These are phyloP conservation scores for Cyaniris semiargus DNA, from an alignment of 2,888 invertebrate genomes.

Conservation along the genomic window DNA sequence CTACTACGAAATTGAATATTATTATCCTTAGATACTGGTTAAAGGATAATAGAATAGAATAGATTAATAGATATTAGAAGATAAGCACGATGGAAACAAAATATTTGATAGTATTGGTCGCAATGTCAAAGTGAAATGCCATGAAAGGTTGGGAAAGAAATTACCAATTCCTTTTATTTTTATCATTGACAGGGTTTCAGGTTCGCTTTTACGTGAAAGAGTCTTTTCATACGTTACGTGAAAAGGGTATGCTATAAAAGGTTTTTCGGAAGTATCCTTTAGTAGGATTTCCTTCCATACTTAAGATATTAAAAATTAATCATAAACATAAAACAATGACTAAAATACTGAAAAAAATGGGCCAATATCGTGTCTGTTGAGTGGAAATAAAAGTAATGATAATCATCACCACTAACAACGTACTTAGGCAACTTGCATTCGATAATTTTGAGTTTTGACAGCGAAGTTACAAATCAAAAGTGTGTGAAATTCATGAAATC, in stretches of 20 bases:
- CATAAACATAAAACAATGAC: neutral
- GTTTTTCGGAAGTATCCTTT: neutral
- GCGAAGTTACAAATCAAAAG: too few relatives aligned
- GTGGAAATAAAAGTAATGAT: neutral
- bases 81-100: too few relatives aligned
- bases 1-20: too few relatives aligned
- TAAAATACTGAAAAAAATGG: neutral
- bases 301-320: neutral
- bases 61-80: too few relatives aligned
- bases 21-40: too few relatives aligned
- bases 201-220: slow-evolving; percentile 8
- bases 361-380: neutral
- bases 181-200: neutral
- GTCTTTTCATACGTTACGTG: slow-evolving; percentile 1
- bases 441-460: neutral
- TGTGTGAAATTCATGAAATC: too few relatives aligned
- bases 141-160: neutral
- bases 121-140: neutral
- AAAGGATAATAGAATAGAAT: too few relatives aligned
- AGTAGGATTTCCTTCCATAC: neutral
- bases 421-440: neutral
- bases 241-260: neutral
- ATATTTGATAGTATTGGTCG: neutral
- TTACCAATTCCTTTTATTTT: slow-evolving; percentile 10
- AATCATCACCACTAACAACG: neutral